Evolutionary conservation across 2,888 invertebrate genomes (phyloP).

Genomic region (Drosophila pseudotalamancana): DNA sequence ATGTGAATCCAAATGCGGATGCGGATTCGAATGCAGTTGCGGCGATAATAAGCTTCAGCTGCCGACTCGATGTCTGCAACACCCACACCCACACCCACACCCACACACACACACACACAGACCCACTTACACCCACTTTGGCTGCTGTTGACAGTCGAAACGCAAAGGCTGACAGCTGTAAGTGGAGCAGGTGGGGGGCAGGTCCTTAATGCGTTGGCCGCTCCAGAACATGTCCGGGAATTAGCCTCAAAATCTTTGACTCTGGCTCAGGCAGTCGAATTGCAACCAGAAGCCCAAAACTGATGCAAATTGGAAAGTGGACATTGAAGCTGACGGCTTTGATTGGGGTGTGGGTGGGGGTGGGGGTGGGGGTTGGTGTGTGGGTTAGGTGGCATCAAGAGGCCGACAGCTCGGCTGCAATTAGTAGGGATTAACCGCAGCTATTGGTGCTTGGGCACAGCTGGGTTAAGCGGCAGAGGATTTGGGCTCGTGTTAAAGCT

Average conservation of each 20-base stretch:
- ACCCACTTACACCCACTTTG: too few species aligned
- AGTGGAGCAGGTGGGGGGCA: constrained; percentile 49
- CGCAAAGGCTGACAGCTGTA: constrained; percentile 55
- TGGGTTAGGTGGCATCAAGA: background rate
- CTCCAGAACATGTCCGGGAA: constrained; percentile 23
- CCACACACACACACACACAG: background rate
- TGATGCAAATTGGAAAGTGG: constrained; percentile 20
- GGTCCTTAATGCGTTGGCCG: constrained; percentile 9
- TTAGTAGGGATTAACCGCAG: constrained; percentile 11
- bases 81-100: constrained; percentile 6
- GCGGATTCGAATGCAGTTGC: constrained; percentile 54
- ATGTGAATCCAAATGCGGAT: constrained; percentile 23
- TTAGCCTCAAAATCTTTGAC: constrained; percentile 50
- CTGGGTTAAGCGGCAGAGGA: too few species aligned
- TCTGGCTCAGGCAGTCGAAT: constrained; percentile 21
- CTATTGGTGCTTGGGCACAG: background rate
- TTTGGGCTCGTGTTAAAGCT: background rate
- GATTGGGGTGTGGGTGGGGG: background rate
- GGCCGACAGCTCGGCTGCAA: constrained; percentile 28
- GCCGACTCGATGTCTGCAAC: constrained; percentile 31
- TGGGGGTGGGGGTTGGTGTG: background rate
- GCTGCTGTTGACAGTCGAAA: constrained; percentile 40
- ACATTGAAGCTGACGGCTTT: background rate
- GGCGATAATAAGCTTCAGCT: constrained; percentile 65
- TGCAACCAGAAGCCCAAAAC: constrained; percentile 11